phyloP scores from a whole-genome alignment of 2,113 vertebrate genomes.

The Tetrax tetrax region DNA sequence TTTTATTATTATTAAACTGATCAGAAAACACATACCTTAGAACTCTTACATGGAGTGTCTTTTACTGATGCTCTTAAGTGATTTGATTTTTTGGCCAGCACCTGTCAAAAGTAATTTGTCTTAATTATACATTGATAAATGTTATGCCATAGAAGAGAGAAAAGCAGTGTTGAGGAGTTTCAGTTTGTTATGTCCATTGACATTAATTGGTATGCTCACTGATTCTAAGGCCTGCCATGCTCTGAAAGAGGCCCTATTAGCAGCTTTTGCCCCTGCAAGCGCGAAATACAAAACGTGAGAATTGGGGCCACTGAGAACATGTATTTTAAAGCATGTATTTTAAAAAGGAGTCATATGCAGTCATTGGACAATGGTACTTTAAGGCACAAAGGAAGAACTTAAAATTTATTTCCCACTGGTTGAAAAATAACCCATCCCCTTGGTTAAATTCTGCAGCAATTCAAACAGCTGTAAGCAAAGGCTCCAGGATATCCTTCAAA shows the following conservation, averaged over 20 bases:
- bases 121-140: neutral
- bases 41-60: constrained; percentile 25
- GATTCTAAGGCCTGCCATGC: neutral
- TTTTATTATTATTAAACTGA: neutral
- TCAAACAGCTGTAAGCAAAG: neutral
- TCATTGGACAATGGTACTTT: neutral
- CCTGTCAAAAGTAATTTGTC: constrained; percentile 28
- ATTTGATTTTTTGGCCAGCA: constrained; percentile 58
- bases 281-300: neutral
- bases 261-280: neutral
- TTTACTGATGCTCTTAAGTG: constrained; percentile 19
- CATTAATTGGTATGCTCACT: neutral
- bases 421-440: neutral
- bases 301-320: neutral
- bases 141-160: neutral
- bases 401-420: neutral
- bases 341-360: neutral
- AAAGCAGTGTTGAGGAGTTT: rapidly evolving
- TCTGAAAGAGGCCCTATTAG: neutral
- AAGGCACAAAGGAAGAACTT: neutral
- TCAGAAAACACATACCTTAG: constrained; percentile 34
- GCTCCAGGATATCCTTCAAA: neutral
- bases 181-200: neutral
- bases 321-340: neutral
- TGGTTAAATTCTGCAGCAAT: neutral